phyloP scores from a whole-genome alignment of 2,888 invertebrate species.

The Caenorhabditis virilis region DNA sequence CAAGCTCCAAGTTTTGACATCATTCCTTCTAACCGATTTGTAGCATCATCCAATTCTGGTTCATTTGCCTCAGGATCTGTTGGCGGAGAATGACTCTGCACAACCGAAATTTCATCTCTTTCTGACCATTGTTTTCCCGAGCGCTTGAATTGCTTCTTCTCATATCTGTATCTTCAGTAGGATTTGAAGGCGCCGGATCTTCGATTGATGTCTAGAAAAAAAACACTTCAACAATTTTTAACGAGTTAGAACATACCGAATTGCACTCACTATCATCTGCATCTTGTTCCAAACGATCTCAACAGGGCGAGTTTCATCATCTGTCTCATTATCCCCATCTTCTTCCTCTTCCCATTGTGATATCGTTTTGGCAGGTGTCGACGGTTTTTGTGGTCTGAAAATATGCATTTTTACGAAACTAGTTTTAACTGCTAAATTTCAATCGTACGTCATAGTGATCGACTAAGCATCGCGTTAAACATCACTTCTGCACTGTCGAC shows the following conservation, averaged over 20 bases:
- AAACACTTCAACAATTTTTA: neutral
- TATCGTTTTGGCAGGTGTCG: conserved; percentile 1
- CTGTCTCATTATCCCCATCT: conserved; percentile 1
- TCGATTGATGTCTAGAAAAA: conserved; percentile 20
- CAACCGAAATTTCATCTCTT: conserved; percentile 33
- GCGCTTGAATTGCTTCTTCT: conserved; percentile 26
- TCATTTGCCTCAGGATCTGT: conserved; percentile 39
- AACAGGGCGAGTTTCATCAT: neutral
- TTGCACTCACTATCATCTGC: neutral
- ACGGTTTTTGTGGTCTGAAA: neutral
- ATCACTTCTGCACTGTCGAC: conserved; percentile 82
- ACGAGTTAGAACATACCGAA: neutral
- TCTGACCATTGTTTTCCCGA: conserved; percentile 36
- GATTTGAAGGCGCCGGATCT: conserved; percentile 39
- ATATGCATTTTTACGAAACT: too few species aligned
- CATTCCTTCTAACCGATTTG: conserved; percentile 8
- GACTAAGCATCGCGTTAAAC: conserved; percentile 31
- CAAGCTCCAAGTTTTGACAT: conserved; percentile 22
- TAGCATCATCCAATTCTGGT: conserved; percentile 22
- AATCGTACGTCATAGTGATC: too few species aligned
- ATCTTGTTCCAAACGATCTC: too few species aligned
- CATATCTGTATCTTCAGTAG: conserved; percentile 17
- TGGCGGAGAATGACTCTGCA: conserved; percentile 35
- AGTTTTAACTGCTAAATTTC: too few species aligned
- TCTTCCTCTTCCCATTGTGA: conserved; percentile 8